Evolutionary conservation across 2,797 vertebrate species (phyloP).

Genomic region (Alauda arvensis): DNA sequence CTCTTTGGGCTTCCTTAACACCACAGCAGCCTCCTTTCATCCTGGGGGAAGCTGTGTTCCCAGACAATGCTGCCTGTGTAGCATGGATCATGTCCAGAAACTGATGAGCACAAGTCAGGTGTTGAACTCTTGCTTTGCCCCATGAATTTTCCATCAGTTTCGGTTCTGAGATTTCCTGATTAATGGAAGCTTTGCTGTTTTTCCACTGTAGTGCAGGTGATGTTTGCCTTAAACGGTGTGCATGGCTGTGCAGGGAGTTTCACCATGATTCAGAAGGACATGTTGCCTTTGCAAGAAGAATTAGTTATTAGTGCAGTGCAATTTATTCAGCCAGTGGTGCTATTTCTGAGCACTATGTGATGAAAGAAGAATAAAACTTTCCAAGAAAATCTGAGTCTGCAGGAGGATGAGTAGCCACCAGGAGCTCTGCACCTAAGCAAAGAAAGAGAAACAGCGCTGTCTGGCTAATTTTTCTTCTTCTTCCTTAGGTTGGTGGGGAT

Average conservation of each 20-base stretch:
- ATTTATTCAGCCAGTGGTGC: slow-evolving; percentile 16
- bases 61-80: not conserved
- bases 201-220: not conserved
- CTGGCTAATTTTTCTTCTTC: not conserved
- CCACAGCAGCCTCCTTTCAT: slow-evolving; percentile 1
- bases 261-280: slow-evolving; percentile 50
- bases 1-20: not conserved
- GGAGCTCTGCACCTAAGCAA: not conserved
- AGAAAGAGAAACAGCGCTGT: not conserved
- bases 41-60: not conserved
- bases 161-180: slow-evolving; percentile 49
- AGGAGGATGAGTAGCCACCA: not conserved
- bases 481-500: slow-evolving; percentile 56
- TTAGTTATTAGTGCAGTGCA: slow-evolving; percentile 40
- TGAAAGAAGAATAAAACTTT: slow-evolving; percentile 47
- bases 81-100: slow-evolving; percentile 9
- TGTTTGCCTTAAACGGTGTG: slow-evolving; percentile 54
- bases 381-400: not conserved
- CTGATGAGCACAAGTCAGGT: slow-evolving; percentile 39
- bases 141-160: slow-evolving; percentile 53
- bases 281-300: slow-evolving; percentile 60
- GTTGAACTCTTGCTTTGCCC: slow-evolving; percentile 46
- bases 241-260: slow-evolving; percentile 36
- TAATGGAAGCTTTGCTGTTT: slow-evolving; percentile 46
- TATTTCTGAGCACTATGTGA: slow-evolving; percentile 32